These are phyloP conservation scores for Marronus borbonicus DNA, from an alignment of 2,888 invertebrate species.

Conservation along the genomic window DNA sequence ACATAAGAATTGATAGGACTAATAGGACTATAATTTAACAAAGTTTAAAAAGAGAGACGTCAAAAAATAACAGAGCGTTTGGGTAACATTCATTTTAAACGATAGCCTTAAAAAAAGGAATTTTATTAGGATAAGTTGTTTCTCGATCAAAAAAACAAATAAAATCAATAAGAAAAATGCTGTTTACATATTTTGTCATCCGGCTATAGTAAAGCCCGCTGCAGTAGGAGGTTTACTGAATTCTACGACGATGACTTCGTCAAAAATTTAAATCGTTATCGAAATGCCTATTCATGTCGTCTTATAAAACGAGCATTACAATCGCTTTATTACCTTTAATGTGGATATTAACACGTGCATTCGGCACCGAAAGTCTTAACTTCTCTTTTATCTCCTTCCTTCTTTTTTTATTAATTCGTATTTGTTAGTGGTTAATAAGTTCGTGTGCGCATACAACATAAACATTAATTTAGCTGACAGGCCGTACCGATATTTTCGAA, in stretches of 20 bases:
- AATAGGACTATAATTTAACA: too few relatives aligned
- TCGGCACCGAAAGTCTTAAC: neutral
- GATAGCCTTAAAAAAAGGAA: too few relatives aligned
- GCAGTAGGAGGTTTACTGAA: neutral
- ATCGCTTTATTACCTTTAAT: constrained; percentile 35
- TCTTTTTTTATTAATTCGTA: constrained; percentile 38
- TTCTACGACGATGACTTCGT: constrained; percentile 34
- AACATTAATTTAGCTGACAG: constrained; percentile 52
- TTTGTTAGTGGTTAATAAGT: constrained; percentile 44
- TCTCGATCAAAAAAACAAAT: too few relatives aligned
- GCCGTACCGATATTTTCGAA: constrained; percentile 41
- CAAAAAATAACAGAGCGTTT: too few relatives aligned
- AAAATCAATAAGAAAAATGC: too few relatives aligned
- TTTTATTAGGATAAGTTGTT: too few relatives aligned
- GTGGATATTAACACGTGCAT: constrained; percentile 36
- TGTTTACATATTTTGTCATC: too few relatives aligned
- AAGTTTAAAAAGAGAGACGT: too few relatives aligned
- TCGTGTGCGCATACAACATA: constrained; percentile 47
- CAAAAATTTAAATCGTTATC: constrained; percentile 18
- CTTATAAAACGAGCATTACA: constrained; percentile 36
- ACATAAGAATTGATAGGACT: too few relatives aligned
- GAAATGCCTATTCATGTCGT: constrained; percentile 34
- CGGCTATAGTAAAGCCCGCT: neutral
- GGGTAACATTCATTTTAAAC: too few relatives aligned
- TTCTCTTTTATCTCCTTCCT: constrained; percentile 15